phyloP scores from a whole-genome alignment of 1,140 invertebrate genomes.

The Zaprionus kolodkinae region DNA sequence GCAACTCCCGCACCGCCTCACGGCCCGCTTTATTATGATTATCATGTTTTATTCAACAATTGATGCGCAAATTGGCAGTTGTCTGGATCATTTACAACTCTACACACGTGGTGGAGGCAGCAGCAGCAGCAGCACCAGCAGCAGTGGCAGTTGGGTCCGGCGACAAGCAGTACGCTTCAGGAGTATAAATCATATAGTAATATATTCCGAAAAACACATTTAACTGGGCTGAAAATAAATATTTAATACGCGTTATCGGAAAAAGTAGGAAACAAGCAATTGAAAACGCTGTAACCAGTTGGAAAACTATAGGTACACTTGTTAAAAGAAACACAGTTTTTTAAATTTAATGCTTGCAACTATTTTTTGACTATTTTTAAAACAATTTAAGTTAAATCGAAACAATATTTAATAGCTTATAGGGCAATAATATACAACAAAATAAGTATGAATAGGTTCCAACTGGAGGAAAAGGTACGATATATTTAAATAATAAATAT shows the following conservation, averaged over 20 bases:
- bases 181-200: slow-evolving; percentile 33
- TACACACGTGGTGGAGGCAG: slow-evolving; percentile 54
- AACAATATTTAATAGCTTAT: too few relatives aligned
- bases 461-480: too few relatives aligned
- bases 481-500: too few relatives aligned
- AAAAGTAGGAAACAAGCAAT: not conserved
- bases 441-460: too few relatives aligned
- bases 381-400: too few relatives aligned
- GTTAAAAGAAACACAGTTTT: too few relatives aligned
- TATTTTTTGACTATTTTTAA: too few relatives aligned
- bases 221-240: slow-evolving; percentile 1
- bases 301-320: too few relatives aligned
- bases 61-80: slow-evolving; percentile 82
- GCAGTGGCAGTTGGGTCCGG: not conserved
- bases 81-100: slow-evolving; percentile 82
- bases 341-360: too few relatives aligned
- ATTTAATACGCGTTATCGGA: not conserved
- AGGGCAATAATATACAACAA: too few relatives aligned
- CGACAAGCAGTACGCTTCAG: not conserved
- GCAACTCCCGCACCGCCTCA: not conserved
- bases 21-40: slow-evolving; percentile 72
- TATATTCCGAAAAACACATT: slow-evolving; percentile 33
- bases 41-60: slow-evolving; percentile 83
- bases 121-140: slow-evolving; percentile 14
- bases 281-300: not conserved